Evolutionary conservation across 1,140 invertebrate genomes (phyloP), one percentile per base, ranked within the genome.

Genomic region (Cydia amplana): DNA sequence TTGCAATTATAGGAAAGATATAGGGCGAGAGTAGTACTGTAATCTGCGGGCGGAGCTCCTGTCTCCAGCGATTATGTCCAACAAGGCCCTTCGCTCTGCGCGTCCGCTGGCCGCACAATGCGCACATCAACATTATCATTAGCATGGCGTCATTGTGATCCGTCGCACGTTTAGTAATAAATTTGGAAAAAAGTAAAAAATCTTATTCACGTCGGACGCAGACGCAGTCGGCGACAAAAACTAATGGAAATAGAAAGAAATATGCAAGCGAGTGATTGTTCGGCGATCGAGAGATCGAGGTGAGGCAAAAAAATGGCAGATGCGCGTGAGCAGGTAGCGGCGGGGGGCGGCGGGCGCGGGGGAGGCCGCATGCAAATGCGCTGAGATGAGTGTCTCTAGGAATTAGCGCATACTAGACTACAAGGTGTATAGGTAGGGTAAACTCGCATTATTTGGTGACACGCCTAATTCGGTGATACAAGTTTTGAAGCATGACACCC

Each of bases 281-380:
- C 74, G 82, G 74, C 74, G 77, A 49, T 65, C 77, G 80, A 32
- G 32, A 36, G 64, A 65, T 65, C 64, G 75, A 82, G 77, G 75
- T 76, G 79, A 75, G 75, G 40, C 49, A 78, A 79, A 85, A 87
- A 86, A 86, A 85, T 64, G 80, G 79, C 86, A 86, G 86, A 83
- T 85, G 84, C 81, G 78, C 75, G 65, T 72, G 80, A 83, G 83
- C 85, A 86, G 85, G 85, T 85, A 87, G 82, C 75, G 79, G 64
- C 64, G 64, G 4, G 64, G 63, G 14, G 25, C 14, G 64, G 63
- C 10, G 36, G 55, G 64, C 64, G 64, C 25, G 64, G 64, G 65
- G 65, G 65, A 36, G 74, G 51, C 74, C 72, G 84, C 86, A 87
- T 87, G 87, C 87, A 86, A 87, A 87, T 88, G 79, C 64, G 49